A percentile compares a stretch with the other conserved stretches of the same genome.
These are phyloP conservation scores for Isichthys henryi DNA, from an alignment of 2,113 vertebrate genomes.

Conservation along the genomic window DNA sequence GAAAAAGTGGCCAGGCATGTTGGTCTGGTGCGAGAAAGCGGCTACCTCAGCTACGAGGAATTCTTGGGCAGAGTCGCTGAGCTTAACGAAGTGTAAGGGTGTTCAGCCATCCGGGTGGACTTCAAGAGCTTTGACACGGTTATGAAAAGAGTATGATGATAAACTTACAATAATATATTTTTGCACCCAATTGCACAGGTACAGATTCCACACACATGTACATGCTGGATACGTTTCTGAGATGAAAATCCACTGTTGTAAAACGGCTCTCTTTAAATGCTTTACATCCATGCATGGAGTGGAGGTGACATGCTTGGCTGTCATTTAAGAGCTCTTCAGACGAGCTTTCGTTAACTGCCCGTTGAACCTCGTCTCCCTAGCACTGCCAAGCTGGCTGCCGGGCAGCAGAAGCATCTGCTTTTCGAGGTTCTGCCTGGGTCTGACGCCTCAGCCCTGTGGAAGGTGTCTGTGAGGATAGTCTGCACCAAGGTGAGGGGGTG, in stretches of 20 bases:
- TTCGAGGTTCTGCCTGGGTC: slow-evolving; percentile 93
- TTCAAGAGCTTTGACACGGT: not conserved
- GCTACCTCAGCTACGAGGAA: slow-evolving; percentile 90
- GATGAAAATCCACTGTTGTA: not conserved
- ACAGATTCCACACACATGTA: not conserved
- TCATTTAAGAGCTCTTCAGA: not conserved
- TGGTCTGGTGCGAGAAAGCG: slow-evolving; percentile 81
- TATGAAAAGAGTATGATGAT: not conserved
- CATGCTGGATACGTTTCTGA: not conserved
- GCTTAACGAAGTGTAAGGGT: slow-evolving; percentile 88
- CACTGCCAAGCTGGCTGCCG: slow-evolving; percentile 77
- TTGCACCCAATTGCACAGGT: not conserved
- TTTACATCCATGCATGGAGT: not conserved
- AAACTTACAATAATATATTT: not conserved
- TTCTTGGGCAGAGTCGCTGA: slow-evolving; percentile 92
- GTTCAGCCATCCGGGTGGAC: not conserved
- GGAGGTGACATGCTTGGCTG: not conserved
- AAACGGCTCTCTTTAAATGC: not conserved
- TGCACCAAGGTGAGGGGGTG: slow-evolving; percentile 84
- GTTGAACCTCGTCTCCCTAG: slow-evolving; percentile 44
- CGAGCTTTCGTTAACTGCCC: not conserved
- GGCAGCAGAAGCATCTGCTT: slow-evolving; percentile 89
- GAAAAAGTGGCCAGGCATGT: slow-evolving; percentile 90
- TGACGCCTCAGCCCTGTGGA: slow-evolving; percentile 91
- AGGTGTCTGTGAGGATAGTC: slow-evolving; percentile 82